These are phyloP conservation scores for Zosterops hypoxanthus DNA, from an alignment of 2,113 vertebrate genomes.

Conservation along the genomic window DNA sequence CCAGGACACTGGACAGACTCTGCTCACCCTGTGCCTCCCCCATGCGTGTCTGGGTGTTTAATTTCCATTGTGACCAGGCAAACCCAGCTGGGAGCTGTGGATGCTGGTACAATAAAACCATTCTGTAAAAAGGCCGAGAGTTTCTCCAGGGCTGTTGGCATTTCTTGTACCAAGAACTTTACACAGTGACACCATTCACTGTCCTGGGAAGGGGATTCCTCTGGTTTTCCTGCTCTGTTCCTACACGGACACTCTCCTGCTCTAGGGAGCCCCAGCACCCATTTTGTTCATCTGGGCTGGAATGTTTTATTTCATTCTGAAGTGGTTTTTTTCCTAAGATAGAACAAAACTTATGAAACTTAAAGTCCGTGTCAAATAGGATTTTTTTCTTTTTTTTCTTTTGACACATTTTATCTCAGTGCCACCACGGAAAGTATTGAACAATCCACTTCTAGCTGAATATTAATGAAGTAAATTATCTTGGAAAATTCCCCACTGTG, in stretches of 20 bases:
- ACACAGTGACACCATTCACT: background rate
- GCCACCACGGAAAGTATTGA: slow-evolving; percentile 13
- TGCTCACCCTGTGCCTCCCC: background rate
- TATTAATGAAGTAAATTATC: slow-evolving; percentile 75
- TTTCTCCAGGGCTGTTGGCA: background rate
- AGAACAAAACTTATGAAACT: background rate
- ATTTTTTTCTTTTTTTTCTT: background rate
- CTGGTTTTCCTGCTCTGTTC: accelerated
- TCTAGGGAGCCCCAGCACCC: background rate
- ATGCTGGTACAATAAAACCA: too few species aligned
- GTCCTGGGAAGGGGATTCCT: background rate
- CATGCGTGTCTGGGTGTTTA: accelerated
- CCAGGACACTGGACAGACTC: background rate
- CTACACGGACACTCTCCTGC: accelerated
- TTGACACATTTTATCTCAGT: slow-evolving; percentile 13
- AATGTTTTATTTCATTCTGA: background rate
- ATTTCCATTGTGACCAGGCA: background rate
- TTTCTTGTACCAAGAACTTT: background rate
- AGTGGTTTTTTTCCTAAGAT: slow-evolving; percentile 16
- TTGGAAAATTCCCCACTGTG: slow-evolving; percentile 65
- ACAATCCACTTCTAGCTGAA: slow-evolving; percentile 64
- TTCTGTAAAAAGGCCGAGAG: background rate
- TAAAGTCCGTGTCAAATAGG: slow-evolving; percentile 4
- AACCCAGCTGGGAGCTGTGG: background rate
- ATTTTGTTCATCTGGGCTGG: background rate